Base-by-base conservation (phyloP, 2,888 invertebrate genomes). In the Tetranychus truncatus region DNA sequence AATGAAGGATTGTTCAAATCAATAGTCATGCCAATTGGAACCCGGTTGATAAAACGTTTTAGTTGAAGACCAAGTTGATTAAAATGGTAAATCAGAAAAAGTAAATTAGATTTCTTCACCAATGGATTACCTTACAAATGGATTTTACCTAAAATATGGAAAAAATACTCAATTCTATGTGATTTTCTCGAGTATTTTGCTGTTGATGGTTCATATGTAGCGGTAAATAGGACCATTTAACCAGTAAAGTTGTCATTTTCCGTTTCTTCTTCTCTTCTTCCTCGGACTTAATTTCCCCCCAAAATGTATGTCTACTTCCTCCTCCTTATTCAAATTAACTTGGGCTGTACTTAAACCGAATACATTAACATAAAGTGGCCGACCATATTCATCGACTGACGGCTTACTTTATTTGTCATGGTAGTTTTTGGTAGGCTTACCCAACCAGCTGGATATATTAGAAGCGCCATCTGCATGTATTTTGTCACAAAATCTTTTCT, bases 321-420 rank as follows among this genome's bases (percentile, higher is more conserved):
- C 93, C 80, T 45, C 46, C 9, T 15, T 9, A 9, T 72, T 72
- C 20, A 24, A 34, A 71, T 73, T 66, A 65, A n/a, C 45, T 72
- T 74, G 45, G n/a, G 76, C 15, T 76, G 45, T 78, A 78, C 24
- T 76, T 75, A 76, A 79, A 6, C 97, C 97, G 82, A 99, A 99
- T 2, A 99, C 99, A 84, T 99, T 99, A 1, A 99, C 99, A 82
- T 99, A 99, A 1, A 99, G 85, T 0, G 99, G 97, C 82, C 95
- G 91, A 66, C 99, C 99, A 77, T 89, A 90, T 84, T 97, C 97
- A 84, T 99, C 99, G 0, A 99, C 95, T 99, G n/a, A 0, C 24
- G 24, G 24, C 24, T 24, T 24, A 24, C n/a, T n/a, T n/a, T n/a
- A n/a, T n/a, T n/a, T n/a, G n/a, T n/a, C n/a, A n/a, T n/a, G n/a